phyloP scores from a whole-genome alignment of 2,113 vertebrate genomes.

The Candoia aspera region DNA sequence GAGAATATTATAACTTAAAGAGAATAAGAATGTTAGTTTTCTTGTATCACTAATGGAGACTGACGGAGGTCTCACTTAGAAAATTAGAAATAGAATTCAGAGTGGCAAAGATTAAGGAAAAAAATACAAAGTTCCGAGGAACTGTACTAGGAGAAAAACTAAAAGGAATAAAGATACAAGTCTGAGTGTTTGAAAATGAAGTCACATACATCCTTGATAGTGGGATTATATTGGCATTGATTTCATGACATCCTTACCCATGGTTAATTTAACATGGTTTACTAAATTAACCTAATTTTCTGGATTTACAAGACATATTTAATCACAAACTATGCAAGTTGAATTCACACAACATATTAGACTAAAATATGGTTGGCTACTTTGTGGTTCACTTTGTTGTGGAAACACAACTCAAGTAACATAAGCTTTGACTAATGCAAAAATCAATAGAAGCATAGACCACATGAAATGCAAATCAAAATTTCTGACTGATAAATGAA shows the following conservation, averaged over 20 bases:
- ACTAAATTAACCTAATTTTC: not conserved
- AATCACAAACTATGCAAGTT: not conserved
- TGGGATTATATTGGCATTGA: not conserved
- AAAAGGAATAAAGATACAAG: not conserved
- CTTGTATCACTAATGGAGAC: constrained; percentile 27
- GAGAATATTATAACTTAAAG: constrained; percentile 30
- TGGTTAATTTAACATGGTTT: not conserved
- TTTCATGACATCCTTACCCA: not conserved
- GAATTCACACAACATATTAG: not conserved
- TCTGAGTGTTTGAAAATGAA: not conserved
- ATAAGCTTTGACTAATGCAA: not conserved
- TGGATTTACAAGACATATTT: not conserved
- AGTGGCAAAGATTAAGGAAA: not conserved
- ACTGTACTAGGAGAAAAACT: not conserved
- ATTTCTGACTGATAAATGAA: not conserved
- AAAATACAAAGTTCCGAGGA: not conserved
- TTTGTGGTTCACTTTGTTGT: not conserved
- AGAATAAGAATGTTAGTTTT: constrained; percentile 29
- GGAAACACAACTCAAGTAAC: not conserved
- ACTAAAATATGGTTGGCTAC: not conserved
- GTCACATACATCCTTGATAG: not conserved
- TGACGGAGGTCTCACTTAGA: not conserved
- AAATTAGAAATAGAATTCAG: not conserved
- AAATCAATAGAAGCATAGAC: not conserved
- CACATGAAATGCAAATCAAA: not conserved